Evolutionary conservation across 2,797 vertebrate species (phyloP), one percentile per base, ranked within the genome.

Genomic region (Eulemur mongoz): DNA sequence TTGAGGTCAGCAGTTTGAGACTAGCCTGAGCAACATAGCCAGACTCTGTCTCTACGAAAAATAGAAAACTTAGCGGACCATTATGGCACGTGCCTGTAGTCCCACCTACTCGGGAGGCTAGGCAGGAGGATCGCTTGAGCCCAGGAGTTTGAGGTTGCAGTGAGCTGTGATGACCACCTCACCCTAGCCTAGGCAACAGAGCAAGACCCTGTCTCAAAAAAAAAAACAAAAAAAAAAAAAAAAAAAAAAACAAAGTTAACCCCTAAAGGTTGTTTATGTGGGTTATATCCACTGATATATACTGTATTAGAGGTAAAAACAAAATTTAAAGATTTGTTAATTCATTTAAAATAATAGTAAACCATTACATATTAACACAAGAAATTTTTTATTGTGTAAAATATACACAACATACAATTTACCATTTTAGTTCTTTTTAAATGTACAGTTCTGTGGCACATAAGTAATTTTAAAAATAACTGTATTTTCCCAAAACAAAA

Each of bases 371-470:
- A 57, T 75, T 70, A 69, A 40, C 35, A 22, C 63, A 75, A 35
- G 61, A 38, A 61, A 48, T n/a, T 82, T 92, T 93, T 93, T 94
- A 63, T 90, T 93, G 54, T 38, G 20, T 63, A 32, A 90, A 89
- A 72, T 75, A 87, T 69, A 61, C 23, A 7, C 45, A 70, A 63
- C 20, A 52, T 67, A 32, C 18, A 52, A 35, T 61, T 79, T 89
- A 35, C 32, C 4, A 48, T 81, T 94, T 93, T 83, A 35, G 45
- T 1, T 27, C 35, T 38, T 61, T 82, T 89, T 85, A 85, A 76
- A 30, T 30, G n/a, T 59, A 40, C 2, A 35, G 27, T 79, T 65
- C 89, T 91, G 75, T 91, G 38, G 35, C 69, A 57, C 23, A 65
- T 89, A 83, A 67, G 40, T 63, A 73, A 40, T 63, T 80, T 32